Evolutionary conservation across 2,113 vertebrate genomes (phyloP), one percentile per base, ranked within the genome.

Genomic region (Todiramphus saurophagus): DNA sequence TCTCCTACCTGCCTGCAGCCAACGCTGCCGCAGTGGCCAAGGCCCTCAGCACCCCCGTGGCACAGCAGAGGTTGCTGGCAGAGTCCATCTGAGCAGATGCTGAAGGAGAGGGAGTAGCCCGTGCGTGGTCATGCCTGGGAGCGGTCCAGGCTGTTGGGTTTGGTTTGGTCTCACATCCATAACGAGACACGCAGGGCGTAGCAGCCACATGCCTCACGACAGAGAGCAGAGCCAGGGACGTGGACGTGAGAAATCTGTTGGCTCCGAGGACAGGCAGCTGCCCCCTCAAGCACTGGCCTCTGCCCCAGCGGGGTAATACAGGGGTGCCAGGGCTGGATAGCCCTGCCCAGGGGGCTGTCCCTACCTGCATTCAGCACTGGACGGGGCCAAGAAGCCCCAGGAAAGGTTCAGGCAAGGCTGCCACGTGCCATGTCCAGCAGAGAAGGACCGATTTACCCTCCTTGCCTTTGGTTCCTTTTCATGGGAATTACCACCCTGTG

Each of bases 21-120:
- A 1, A 1, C 4, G 11, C n/a, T 28, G 51, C 44, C 4, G 0
- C 11, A 9, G 62, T 0, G 0, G 28, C 53, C 0, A 0, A 43
- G 69, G 25, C 21, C 46, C 37, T 72, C 2, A 3, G 50, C 44
- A 30, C 10, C 13, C 41, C 56, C 1, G 0, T 5, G 44, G 77
- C 72, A 74, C 18, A 4, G 62, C 39, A 51, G 82, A 66, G 79
- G 70, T 2, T 70, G 46, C 79, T 70, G 69, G 75, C 43, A 68
- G 82, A 31, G 48, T 9, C 39, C 2, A 1, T 50, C 63, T 25
- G 2, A 86, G 63, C 50, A 53, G 83, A 86, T 58, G 74, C n/a
- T 2, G 1, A 53, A 21, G 37, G 56, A 82, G 41, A 76, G 41
- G 78, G 70, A 82, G 58, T 8, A 76, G 67, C 35, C 55, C 18